These are phyloP conservation scores for Pinna nobilis DNA, from an alignment of 1,140 invertebrate genomes.

Conservation along the genomic window DNA sequence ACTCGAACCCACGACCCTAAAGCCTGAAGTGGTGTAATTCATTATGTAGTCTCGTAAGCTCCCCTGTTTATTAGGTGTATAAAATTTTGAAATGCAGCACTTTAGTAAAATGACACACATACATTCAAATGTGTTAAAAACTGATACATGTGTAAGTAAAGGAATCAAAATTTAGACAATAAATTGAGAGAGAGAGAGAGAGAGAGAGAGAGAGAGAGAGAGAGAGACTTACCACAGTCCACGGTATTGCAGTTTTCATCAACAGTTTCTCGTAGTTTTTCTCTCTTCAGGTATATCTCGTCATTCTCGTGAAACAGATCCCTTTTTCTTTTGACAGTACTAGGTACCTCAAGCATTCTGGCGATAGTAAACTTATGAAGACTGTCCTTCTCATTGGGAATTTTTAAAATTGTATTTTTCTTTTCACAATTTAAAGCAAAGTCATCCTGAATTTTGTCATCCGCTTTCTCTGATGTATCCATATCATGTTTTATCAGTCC, in stretches of 20 bases:
- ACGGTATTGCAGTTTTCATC: slow-evolving; percentile 19
- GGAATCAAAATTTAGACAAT: not conserved
- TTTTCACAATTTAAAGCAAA: no score
- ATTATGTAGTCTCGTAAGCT: no score
- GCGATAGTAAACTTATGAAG: slow-evolving; percentile 14
- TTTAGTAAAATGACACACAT: not conserved
- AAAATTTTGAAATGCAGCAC: no score
- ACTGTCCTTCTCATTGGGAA: slow-evolving; percentile 15
- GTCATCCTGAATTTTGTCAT: no score
- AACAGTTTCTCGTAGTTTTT: not conserved
- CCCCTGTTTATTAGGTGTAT: no score
- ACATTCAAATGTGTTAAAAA: not conserved
- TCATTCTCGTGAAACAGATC: not conserved
- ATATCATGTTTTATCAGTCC: no score
- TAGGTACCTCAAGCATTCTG: not conserved
- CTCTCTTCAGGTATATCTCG: not conserved
- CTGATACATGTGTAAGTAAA: not conserved
- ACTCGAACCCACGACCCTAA: no score
- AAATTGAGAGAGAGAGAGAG: not conserved
- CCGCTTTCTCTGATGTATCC: not conserved
- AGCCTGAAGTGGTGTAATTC: no score
- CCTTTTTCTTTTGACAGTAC: not conserved
- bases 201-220: not conserved
- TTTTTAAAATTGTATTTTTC: slow-evolving; percentile 7
- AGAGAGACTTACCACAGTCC: not conserved